Percentiles rank a stretch among this genome's conserved stretches.
Conservation (phyloP, 2,888 invertebrate genomes). For the Homarus gammarus region DNA sequence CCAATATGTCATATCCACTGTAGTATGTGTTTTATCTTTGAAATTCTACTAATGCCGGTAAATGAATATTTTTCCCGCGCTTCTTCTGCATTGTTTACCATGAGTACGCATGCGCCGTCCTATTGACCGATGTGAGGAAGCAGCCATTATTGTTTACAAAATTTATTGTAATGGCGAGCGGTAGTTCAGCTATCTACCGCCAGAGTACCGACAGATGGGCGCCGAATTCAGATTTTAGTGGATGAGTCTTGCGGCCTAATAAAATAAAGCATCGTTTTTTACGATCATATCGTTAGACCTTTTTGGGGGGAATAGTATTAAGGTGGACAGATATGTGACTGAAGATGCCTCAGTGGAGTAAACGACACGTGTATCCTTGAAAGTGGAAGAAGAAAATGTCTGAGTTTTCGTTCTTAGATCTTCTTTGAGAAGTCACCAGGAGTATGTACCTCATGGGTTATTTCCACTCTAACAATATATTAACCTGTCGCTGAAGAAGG, state of each 20-base stretch:
- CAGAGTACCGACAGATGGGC: conserved; percentile 8
- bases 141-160: conserved; percentile 66
- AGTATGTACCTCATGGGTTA: not conserved
- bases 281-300: not conserved
- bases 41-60: not conserved
- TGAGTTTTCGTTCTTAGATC: not conserved
- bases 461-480: not conserved
- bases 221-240: conserved; percentile 9
- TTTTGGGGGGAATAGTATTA: not conserved
- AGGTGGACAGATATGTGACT: not conserved
- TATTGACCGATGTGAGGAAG: conserved; percentile 67
- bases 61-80: not conserved
- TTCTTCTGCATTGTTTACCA: conserved; percentile 3
- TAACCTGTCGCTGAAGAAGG: no score
- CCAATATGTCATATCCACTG: not conserved
- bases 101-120: conserved; percentile 44
- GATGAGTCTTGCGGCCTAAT: not conserved
- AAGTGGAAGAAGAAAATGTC: not conserved
- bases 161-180: conserved; percentile 58
- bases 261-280: not conserved
- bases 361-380: not conserved
- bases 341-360: not conserved
- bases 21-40: not conserved
- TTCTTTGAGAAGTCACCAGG: not conserved
- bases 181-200: conserved; percentile 46